Percentiles rank a stretch among this genome's conserved stretches.
Evolutionary conservation across 1,140 invertebrate species (phyloP).

Genomic region (Palaemon carinicauda): DNA sequence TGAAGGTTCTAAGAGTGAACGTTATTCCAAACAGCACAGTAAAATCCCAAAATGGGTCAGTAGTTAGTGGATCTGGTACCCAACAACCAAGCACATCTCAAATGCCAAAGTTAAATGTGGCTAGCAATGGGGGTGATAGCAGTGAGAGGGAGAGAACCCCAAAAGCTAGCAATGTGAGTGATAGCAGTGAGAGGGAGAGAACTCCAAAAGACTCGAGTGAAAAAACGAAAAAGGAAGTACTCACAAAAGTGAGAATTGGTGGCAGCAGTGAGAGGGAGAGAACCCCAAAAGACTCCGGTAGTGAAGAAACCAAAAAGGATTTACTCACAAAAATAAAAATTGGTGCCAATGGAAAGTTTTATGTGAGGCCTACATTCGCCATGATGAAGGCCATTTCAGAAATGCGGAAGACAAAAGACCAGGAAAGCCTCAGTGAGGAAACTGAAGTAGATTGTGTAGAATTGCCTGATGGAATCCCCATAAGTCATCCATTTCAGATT

Average conservation of each 20-base stretch:
- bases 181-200: too few relatives aligned
- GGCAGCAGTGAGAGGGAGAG: neutral
- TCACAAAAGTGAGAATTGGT: constrained; percentile 13
- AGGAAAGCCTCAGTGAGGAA: neutral
- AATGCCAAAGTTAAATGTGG: too few relatives aligned
- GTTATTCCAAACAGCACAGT: neutral
- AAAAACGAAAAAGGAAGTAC: neutral
- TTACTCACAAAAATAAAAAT: constrained; percentile 2
- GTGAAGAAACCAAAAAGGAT: neutral
- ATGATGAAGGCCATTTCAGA: constrained; percentile 39
- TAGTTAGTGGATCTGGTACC: too few relatives aligned
- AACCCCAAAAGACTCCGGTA: too few relatives aligned
- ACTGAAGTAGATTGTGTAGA: neutral
- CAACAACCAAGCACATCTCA: too few relatives aligned
- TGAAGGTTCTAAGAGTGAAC: neutral
- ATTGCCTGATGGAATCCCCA: constrained; percentile 31
- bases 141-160: too few relatives aligned
- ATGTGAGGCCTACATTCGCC: constrained; percentile 14
- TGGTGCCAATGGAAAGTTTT: constrained; percentile 29
- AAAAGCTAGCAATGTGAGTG: too few relatives aligned
- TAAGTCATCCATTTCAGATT: constrained; percentile 10
- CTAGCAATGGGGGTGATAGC: too few relatives aligned
- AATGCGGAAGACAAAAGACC: constrained; percentile 21
- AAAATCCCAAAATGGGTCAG: neutral
- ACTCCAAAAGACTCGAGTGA: too few relatives aligned